These are phyloP conservation scores for Dynastes hyllus DNA, from an alignment of 2,888 invertebrate genomes.

Conservation along the genomic window DNA sequence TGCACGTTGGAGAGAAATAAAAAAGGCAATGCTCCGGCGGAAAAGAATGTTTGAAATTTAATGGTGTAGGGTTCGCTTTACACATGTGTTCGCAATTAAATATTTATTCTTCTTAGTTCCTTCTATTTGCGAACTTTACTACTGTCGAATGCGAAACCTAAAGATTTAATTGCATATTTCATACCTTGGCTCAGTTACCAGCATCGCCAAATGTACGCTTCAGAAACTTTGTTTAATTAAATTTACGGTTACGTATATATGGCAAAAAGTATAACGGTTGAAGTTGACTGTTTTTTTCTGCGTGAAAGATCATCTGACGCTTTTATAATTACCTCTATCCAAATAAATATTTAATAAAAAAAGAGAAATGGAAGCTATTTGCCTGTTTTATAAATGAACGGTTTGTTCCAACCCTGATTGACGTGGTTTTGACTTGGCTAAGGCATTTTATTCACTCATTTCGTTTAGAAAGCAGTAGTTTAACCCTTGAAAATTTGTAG, in stretches of 20 bases:
- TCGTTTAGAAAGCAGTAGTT: too few relatives aligned
- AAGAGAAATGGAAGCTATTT: too few relatives aligned
- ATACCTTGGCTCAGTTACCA: conserved; percentile 5
- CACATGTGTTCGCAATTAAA: conserved; percentile 45
- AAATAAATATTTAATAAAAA: too few relatives aligned
- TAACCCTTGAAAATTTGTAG: too few relatives aligned
- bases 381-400: too few relatives aligned
- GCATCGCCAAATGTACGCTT: conserved; percentile 20
- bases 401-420: too few relatives aligned
- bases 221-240: conserved; percentile 16
- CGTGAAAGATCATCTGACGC: background rate
- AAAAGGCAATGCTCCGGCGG: conserved; percentile 21
- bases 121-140: conserved; percentile 18
- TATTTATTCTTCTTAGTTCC: conserved; percentile 27
- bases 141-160: conserved; percentile 20
- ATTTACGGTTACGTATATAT: conserved; percentile 3
- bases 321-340: too few relatives aligned
- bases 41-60: conserved; percentile 39
- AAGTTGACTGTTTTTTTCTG: background rate
- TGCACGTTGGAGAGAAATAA: conserved; percentile 16
- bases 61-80: conserved; percentile 29
- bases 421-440: too few relatives aligned
- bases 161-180: conserved; percentile 31
- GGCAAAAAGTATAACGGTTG: background rate
- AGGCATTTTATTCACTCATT: too few relatives aligned